Evolutionary conservation across 2,888 invertebrate genomes (phyloP).

Genomic region (Tholera decimalis): DNA sequence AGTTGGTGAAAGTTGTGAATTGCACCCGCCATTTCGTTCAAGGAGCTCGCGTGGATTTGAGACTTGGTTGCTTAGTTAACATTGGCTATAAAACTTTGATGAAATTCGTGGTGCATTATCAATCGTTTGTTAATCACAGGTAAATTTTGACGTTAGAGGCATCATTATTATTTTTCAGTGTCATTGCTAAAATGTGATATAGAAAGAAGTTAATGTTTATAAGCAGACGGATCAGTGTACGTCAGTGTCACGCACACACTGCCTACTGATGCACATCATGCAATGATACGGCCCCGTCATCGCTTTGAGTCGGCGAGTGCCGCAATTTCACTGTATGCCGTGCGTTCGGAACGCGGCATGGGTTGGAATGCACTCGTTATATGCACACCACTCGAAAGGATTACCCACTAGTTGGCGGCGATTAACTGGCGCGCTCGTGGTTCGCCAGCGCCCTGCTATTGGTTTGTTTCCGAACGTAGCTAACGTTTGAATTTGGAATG

Average conservation of each 20-base stretch:
- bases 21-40: slow-evolving; percentile 64
- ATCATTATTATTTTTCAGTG: slow-evolving; percentile 44
- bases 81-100: slow-evolving; percentile 56
- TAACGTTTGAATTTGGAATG: slow-evolving; percentile 78
- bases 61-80: slow-evolving; percentile 57
- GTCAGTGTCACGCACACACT: slow-evolving; percentile 64
- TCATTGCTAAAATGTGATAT: slow-evolving; percentile 33
- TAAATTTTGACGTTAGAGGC: slow-evolving; percentile 33
- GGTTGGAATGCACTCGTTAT: slow-evolving; percentile 85
- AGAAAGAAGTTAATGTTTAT: slow-evolving; percentile 50
- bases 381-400: slow-evolving; percentile 88
- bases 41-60: slow-evolving; percentile 55
- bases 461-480: slow-evolving; percentile 81
- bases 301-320: slow-evolving; percentile 84
- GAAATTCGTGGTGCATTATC: slow-evolving; percentile 46
- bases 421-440: slow-evolving; percentile 85
- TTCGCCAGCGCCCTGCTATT: slow-evolving; percentile 77
- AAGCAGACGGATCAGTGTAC: slow-evolving; percentile 57
- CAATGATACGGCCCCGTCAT: slow-evolving; percentile 84
- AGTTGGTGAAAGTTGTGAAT: slow-evolving; percentile 66
- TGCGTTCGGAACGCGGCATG: slow-evolving; percentile 74
- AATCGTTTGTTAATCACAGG: slow-evolving; percentile 43
- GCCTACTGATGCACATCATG: slow-evolving; percentile 77
- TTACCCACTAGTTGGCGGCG: slow-evolving; percentile 88
- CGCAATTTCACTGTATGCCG: slow-evolving; percentile 81